Conservation (phyloP, 1,140 invertebrate species). For the Aporrectodea caliginosa region DNA sequence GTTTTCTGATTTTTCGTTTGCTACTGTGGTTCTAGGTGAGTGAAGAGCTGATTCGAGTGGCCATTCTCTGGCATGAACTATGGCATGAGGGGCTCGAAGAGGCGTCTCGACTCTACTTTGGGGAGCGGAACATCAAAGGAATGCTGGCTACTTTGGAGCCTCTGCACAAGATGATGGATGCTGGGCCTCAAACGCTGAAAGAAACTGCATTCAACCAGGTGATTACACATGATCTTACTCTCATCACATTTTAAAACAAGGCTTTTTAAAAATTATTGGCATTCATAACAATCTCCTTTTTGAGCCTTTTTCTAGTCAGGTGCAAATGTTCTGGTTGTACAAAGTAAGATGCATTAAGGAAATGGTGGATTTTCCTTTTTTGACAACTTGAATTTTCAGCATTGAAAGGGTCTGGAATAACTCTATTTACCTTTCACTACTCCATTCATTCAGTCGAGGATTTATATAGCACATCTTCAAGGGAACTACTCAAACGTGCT, state of each 20-base stretch:
- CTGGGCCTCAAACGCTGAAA: slow-evolving; percentile 90
- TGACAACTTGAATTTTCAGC: no score
- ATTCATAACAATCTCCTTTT: background rate
- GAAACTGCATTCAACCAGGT: slow-evolving; percentile 93
- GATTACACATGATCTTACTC: no score
- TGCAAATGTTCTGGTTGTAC: background rate
- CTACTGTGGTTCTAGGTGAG: slow-evolving; percentile 64
- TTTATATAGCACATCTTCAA: no score
- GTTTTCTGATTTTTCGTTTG: no score
- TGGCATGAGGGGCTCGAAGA: slow-evolving; percentile 99
- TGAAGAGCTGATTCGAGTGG: slow-evolving; percentile 94
- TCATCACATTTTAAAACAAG: no score
- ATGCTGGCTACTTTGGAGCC: slow-evolving; percentile 96
- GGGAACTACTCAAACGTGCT: no score
- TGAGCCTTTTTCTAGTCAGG: background rate
- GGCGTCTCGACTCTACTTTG: slow-evolving; percentile 92
- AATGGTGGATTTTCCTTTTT: no score
- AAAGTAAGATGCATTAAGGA: no score
- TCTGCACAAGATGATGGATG: slow-evolving; percentile 86
- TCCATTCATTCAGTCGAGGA: no score
- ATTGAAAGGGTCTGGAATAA: no score
- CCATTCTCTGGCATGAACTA: slow-evolving; percentile 98
- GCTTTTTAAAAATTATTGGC: no score
- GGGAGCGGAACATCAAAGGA: slow-evolving; percentile 77
- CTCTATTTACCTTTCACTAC: no score